Base-by-base conservation (phyloP, 1,140 invertebrate genomes). In the Pissodes strobi region DNA sequence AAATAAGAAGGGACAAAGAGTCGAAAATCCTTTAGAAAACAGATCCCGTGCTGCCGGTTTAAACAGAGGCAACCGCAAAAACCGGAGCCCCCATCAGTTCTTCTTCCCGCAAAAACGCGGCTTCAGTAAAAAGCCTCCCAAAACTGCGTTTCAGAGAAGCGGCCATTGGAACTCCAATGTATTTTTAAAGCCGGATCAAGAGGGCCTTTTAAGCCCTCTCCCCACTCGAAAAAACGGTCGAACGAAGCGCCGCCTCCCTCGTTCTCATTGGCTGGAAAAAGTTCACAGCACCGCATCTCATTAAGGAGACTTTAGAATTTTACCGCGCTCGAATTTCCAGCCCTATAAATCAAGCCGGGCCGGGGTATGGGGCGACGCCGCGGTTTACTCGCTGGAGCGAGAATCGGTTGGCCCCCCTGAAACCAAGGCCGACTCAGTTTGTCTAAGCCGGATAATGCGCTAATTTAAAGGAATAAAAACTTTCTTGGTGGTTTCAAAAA, bases 291-390 rank as follows among this genome's bases (percentile, higher is more conserved):
- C 73, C 64, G 70, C 75, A 76, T 75, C 72, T 76, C 75, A 75
- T 77, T 77, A 76, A 75, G 73, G 74, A 76, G 71, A 68, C 73
- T 72, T 74, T 71, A 69, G 72, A 74, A 70, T 77, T 77, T 76
- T 77, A 72, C 65, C 64, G 67, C 59, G 67, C 65, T 61, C 70
- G 73, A 73, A 74, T 68, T 52, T 62, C 74, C 73, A 69, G 58
- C 73, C 73, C 64, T 72, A 77, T 76, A 76, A 76, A 76, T 76
- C 74, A 74, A 64, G 66, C 63, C 21, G 63, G 68, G 46, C 66
- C 39, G 56, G 70, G 60, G 55, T 25, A 17, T 61, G 65, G 65
- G 57, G 48, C 12, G 22, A 51, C 59, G 61, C 51, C 61, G 30
- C 61, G 41, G 57, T 60, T 48, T 49, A 27, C 27, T 46, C 38